Base-by-base conservation (phyloP, 2,888 invertebrate species). In the Chloromyia formosa region DNA sequence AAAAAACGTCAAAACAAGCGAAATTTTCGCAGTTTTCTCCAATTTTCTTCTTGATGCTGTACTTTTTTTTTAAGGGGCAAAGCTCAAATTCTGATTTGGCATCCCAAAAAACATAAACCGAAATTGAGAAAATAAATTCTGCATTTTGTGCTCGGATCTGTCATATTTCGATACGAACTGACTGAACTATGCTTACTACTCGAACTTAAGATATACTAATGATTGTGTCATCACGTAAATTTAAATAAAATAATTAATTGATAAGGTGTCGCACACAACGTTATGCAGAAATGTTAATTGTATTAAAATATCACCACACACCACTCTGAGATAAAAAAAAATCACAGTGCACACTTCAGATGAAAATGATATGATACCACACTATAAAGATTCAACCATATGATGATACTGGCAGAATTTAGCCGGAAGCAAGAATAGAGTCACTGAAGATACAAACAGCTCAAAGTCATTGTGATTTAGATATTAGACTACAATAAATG, bases 401-500 rank as follows among this genome's bases (percentile, higher is more conserved):
- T 35, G 27, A 35, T 35, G 27, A 35, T 35, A 35, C 27, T 35
- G 40, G 35, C 27, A 16, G 62, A 40, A 27, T 40, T 40, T 18
- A 62, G 18, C 62, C 62, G 62, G 62, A 62, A 62, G 62, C 62
- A 40, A 62, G 40, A 62, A 62, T n/a, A 49, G 49, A 49, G 3
- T 49, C 49, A n/a, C 49, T 49, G 14, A 62, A 62, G 40, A 35
- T 1, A 40, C 23, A 62, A 62, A 60, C 27, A 22, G 22, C 22
- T 60, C 12, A 12, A 60, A 60, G 60, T n/a, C n/a, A 23, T 60
- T 27, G 62, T 40, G 62, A 62, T 62, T 62, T 40, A 62, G 62
- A 62, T 62, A 62, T n/a, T 23, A 35, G 23, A 62, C 62, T 40
- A 62, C 35, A 40, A 40, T 62, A 23, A 61, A 61, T 7, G 49